A percentile compares a stretch with the other conserved stretches of the same genome.
Evolutionary conservation across 2,113 vertebrate species (phyloP).

Genomic region (Promerops cafer): DNA sequence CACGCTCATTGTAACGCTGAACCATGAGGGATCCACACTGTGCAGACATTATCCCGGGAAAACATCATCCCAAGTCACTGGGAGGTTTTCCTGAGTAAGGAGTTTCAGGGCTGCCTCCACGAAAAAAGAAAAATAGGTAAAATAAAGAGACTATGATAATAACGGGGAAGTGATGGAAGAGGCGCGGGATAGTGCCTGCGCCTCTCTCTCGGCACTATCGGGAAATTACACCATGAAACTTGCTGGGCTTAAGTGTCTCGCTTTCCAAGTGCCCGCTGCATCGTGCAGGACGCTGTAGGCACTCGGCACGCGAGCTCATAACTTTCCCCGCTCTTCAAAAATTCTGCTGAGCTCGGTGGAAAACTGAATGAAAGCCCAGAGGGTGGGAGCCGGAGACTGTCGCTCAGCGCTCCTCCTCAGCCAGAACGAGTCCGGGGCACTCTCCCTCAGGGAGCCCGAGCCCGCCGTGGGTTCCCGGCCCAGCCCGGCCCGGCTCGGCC

Average conservation of each 20-base stretch:
- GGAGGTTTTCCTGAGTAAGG: background rate
- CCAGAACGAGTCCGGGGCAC: background rate
- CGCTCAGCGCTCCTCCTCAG: background rate
- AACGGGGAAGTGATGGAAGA: background rate
- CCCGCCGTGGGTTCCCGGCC: background rate
- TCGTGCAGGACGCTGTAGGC: background rate
- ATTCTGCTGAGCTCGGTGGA: background rate
- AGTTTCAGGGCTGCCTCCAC: background rate
- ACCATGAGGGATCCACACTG: background rate
- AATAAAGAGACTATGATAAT: background rate
- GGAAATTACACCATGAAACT: background rate
- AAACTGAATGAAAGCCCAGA: background rate
- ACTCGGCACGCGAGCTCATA: fast-evolving
- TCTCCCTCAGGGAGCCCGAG: background rate
- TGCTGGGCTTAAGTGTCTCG: fast-evolving
- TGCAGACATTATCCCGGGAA: background rate
- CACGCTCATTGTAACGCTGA: fast-evolving
- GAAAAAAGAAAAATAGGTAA: background rate
- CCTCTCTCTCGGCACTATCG: background rate
- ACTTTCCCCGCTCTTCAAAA: background rate
- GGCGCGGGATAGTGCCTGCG: background rate
- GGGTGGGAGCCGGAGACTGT: background rate
- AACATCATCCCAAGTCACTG: background rate
- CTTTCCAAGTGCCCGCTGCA: background rate
- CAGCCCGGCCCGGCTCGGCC: background rate